Evolutionary conservation across 2,888 invertebrate species (phyloP).

Genomic region (Psylliodes chrysocephalus): DNA sequence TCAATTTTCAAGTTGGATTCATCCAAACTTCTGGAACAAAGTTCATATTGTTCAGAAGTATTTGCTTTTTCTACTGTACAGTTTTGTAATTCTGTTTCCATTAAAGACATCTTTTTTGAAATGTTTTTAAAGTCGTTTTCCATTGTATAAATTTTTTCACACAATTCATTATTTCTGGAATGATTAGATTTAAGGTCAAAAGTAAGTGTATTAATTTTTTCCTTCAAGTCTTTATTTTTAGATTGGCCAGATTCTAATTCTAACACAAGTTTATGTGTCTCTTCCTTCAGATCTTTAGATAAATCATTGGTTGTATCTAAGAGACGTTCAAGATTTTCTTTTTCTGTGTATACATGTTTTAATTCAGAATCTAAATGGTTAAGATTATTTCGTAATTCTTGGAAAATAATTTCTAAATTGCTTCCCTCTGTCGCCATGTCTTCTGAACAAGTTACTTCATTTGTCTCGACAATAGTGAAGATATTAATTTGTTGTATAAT

Average conservation of each 20-base stretch:
- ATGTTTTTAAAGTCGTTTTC: too few relatives aligned
- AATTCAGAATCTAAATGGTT: neutral
- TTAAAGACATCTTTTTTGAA: too few relatives aligned
- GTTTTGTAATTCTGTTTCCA: neutral
- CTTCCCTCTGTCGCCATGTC: neutral
- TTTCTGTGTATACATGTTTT: neutral
- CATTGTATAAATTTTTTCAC: conserved; percentile 22
- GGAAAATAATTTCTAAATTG: neutral
- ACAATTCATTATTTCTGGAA: too few relatives aligned
- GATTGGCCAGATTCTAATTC: neutral
- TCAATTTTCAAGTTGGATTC: neutral
- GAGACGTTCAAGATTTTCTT: neutral
- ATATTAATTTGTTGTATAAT: neutral
- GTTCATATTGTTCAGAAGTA: neutral
- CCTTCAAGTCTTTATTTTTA: conserved; percentile 18
- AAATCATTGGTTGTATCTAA: neutral
- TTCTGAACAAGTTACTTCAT: neutral
- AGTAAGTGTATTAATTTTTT: too few relatives aligned
- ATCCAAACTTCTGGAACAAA: neutral
- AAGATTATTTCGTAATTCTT: neutral
- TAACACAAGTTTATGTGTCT: neutral
- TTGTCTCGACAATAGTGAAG: neutral
- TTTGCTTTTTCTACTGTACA: neutral
- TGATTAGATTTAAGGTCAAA: too few relatives aligned
- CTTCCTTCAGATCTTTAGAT: neutral